phyloP scores from a whole-genome alignment of 2,113 vertebrate species.

The Leptobrachium leishanense region DNA sequence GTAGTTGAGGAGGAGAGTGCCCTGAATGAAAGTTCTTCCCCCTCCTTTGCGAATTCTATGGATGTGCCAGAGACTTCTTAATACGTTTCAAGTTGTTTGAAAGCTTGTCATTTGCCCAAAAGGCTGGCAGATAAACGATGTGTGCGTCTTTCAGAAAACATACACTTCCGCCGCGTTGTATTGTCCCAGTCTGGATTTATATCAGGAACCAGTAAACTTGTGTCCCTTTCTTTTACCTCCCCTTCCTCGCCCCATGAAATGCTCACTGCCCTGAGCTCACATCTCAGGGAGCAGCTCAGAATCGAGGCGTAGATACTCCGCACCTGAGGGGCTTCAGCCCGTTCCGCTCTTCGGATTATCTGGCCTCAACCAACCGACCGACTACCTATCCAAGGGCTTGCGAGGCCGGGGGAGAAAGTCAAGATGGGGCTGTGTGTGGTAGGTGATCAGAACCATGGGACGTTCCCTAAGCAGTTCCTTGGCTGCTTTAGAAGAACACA shows the following conservation, averaged over 20 bases:
- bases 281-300: slow-evolving; percentile 12
- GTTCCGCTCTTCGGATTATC: background rate
- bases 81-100: slow-evolving; percentile 13
- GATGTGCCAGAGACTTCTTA: slow-evolving; percentile 30
- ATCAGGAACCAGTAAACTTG: slow-evolving; percentile 36
- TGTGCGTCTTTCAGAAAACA: slow-evolving; percentile 27
- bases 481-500: background rate
- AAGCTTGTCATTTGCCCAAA: slow-evolving; percentile 34
- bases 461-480: background rate
- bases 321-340: slow-evolving; percentile 11
- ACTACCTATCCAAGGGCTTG: background rate
- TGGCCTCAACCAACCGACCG: background rate
- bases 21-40: slow-evolving; percentile 24
- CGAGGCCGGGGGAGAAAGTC: background rate
- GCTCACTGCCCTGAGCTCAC: background rate
- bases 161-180: slow-evolving; percentile 36
- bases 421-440: slow-evolving; percentile 39
- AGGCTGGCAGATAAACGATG: slow-evolving; percentile 46
- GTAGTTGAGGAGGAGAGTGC: slow-evolving; percentile 1
- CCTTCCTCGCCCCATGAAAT: slow-evolving; percentile 17
- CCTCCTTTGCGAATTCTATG: slow-evolving; percentile 19
- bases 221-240: slow-evolving; percentile 3
- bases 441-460: background rate
- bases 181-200: slow-evolving; percentile 41
- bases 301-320: background rate